Percentiles rank a stretch among this genome's conserved stretches.
Evolutionary conservation across 2,797 vertebrate genomes (phyloP).

Genomic region (Pteronotus mesoamericanus): DNA sequence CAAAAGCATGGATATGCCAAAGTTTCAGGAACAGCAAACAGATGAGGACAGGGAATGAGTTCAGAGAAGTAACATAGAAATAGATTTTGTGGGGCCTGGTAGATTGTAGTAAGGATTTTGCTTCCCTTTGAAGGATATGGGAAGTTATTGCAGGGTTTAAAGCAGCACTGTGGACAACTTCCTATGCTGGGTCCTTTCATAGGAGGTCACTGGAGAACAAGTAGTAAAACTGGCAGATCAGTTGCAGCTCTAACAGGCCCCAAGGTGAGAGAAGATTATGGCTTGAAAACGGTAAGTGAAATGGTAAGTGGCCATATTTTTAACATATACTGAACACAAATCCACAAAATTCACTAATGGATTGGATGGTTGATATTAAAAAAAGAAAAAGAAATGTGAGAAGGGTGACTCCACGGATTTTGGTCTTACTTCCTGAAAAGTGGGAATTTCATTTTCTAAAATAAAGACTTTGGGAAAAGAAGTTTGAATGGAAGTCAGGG

Average conservation of each 20-base stretch:
- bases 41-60: background rate
- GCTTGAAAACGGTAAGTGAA: background rate
- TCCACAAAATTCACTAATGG: background rate
- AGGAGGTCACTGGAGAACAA: background rate
- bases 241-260: background rate
- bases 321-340: background rate
- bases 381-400: background rate
- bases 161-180: background rate
- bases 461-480: background rate
- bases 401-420: background rate
- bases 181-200: background rate
- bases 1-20: background rate
- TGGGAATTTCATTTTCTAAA: background rate
- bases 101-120: background rate
- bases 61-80: background rate
- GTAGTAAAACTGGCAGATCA: background rate
- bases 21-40: background rate
- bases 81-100: background rate
- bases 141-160: background rate
- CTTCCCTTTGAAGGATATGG: background rate
- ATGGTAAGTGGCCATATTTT: background rate
- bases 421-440: background rate
- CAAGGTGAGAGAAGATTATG: background rate
- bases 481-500: background rate
- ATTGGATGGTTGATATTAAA: background rate